Conservation (phyloP, 2,113 vertebrate genomes). For the Callorhinus ursinus region DNA sequence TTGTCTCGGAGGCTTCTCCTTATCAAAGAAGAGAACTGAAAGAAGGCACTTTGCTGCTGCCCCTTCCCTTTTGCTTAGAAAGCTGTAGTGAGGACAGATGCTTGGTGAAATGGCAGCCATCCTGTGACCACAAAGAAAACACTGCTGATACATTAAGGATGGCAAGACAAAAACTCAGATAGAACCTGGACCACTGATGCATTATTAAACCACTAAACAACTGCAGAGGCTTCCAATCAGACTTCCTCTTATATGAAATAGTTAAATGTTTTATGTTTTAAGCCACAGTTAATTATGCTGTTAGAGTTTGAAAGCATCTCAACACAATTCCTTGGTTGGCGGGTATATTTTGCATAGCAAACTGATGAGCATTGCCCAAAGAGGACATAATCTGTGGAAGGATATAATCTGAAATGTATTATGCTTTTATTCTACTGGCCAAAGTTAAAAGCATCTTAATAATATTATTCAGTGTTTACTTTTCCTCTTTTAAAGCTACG, state of each 20-base stretch:
- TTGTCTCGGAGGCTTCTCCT: neutral
- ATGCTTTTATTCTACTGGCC: neutral
- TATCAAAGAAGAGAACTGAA: neutral
- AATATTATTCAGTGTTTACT: neutral
- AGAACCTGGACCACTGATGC: neutral
- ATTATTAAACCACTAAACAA: neutral
- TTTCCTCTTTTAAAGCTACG: neutral
- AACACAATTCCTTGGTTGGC: neutral
- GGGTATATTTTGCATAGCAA: neutral
- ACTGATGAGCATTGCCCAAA: neutral
- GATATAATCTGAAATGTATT: conserved; percentile 3
- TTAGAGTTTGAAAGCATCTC: neutral
- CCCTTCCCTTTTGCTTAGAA: neutral
- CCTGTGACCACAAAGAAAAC: neutral
- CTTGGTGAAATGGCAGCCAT: neutral
- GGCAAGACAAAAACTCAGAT: neutral
- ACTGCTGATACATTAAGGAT: neutral
- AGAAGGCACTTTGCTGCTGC: neutral
- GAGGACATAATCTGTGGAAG: neutral
- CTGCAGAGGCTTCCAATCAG: neutral
- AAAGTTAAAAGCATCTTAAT: conserved; percentile 8
- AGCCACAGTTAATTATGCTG: conserved; percentile 10
- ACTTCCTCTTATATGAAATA: neutral
- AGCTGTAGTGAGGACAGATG: neutral
- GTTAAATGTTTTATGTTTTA: neutral